Evolutionary conservation across 2,888 invertebrate genomes (phyloP).

Genomic region (Eupithecia subumbrata): DNA sequence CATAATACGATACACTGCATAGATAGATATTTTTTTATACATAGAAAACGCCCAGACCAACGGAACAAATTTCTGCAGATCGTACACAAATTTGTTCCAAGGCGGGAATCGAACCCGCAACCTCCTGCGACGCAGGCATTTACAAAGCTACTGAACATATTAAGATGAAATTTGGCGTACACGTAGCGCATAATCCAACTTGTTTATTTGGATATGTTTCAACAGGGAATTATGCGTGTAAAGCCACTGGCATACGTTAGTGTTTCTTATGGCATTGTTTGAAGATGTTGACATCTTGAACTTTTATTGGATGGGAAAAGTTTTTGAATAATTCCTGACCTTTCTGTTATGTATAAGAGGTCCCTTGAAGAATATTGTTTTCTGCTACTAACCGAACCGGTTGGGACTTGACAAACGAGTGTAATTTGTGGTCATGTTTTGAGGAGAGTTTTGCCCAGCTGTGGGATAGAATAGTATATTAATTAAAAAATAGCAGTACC

Average conservation of each 20-base stretch:
- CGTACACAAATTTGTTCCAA: too few relatives aligned
- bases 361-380: background rate
- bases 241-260: background rate
- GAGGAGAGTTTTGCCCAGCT: background rate
- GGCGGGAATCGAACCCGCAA: too few relatives aligned
- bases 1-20: too few relatives aligned
- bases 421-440: background rate
- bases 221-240: background rate
- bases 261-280: background rate
- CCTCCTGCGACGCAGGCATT: too few relatives aligned
- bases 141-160: too few relatives aligned
- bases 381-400: background rate
- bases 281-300: background rate
- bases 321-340: slow-evolving; percentile 1
- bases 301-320: background rate
- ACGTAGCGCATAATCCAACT: background rate
- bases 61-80: too few relatives aligned
- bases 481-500: background rate
- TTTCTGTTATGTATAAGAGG: background rate
- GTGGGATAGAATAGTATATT: background rate
- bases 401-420: background rate
- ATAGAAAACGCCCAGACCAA: too few relatives aligned
- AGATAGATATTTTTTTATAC: too few relatives aligned
- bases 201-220: background rate
- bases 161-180: too few relatives aligned